phyloP scores from a whole-genome alignment of 2,113 vertebrate species.

The Brachyhypopomus occidentalis region DNA sequence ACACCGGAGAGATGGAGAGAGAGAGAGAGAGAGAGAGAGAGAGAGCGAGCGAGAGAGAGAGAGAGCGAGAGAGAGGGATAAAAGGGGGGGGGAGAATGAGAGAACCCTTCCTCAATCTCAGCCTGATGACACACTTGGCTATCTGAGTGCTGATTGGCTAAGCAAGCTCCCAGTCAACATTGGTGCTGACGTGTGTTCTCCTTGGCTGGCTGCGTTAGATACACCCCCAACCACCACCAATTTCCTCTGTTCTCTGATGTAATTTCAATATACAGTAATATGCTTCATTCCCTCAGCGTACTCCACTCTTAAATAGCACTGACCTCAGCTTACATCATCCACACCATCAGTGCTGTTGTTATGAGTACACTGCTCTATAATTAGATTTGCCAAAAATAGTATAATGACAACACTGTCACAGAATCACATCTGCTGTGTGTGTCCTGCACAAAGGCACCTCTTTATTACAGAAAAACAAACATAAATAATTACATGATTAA shows the following conservation, averaged over 20 bases:
- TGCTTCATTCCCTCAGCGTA: constrained; percentile 1
- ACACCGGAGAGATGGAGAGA: constrained; percentile 29
- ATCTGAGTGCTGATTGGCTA: constrained; percentile 76
- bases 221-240: constrained; percentile 11
- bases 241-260: constrained; percentile 10
- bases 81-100: constrained; percentile 65
- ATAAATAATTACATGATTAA: too few relatives aligned
- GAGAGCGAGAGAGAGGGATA: constrained; percentile 15
- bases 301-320: not conserved
- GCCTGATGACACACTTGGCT: constrained; percentile 77
- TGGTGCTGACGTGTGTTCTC: constrained; percentile 69
- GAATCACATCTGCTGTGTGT: not conserved
- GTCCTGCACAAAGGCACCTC: not conserved
- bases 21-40: constrained; percentile 31
- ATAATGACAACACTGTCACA: not conserved
- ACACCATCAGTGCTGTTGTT: not conserved
- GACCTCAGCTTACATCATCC: not conserved
- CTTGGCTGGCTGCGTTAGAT: constrained; percentile 68
- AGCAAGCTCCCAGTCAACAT: constrained; percentile 71
- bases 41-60: not conserved
- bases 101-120: constrained; percentile 77
- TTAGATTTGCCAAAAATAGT: constrained; percentile 10
- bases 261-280: constrained; percentile 44
- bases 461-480: too few relatives aligned
- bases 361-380: not conserved